Percentiles rank a stretch among this genome's conserved stretches.
These are phyloP conservation scores for Zaprionus obscuricornis DNA, from an alignment of 2,888 invertebrate species.

Conservation along the genomic window DNA sequence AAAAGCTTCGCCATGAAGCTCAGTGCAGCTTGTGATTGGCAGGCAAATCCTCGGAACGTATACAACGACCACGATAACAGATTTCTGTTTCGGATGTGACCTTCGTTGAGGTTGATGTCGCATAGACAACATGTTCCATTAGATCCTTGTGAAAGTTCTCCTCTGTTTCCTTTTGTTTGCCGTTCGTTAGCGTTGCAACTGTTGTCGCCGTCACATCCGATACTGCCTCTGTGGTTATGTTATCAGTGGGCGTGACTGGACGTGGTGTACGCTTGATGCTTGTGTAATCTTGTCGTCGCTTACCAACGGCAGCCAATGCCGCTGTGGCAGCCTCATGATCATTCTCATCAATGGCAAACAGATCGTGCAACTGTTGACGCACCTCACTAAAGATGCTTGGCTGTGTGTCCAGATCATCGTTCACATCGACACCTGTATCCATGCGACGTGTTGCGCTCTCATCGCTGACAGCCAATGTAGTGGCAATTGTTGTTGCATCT, in stretches of 20 bases:
- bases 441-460: slow-evolving; percentile 79
- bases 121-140: slow-evolving; percentile 83
- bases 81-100: slow-evolving; percentile 95
- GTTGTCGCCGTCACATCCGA: slow-evolving; percentile 48
- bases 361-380: slow-evolving; percentile 80
- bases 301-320: slow-evolving; percentile 68
- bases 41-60: slow-evolving; percentile 86
- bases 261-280: slow-evolving; percentile 80
- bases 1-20: slow-evolving; percentile 34
- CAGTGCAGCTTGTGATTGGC: slow-evolving; percentile 82
- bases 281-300: slow-evolving; percentile 81
- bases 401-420: slow-evolving; percentile 81
- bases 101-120: slow-evolving; percentile 89
- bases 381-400: slow-evolving; percentile 83
- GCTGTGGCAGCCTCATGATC: slow-evolving; percentile 76
- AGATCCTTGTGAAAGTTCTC: slow-evolving; percentile 81
- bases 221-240: slow-evolving; percentile 39
- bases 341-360: slow-evolving; percentile 80
- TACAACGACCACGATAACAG: slow-evolving; percentile 93
- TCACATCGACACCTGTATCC: slow-evolving; percentile 69
- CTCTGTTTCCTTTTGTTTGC: slow-evolving; percentile 58
- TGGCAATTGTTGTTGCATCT: slow-evolving; percentile 57
- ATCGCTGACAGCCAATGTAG: slow-evolving; percentile 52
- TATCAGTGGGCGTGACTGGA: slow-evolving; percentile 65
- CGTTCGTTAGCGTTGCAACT: slow-evolving; percentile 39